Conservation (phyloP, 1,140 invertebrate genomes). For the Mizuhopecten yessoensis region DNA sequence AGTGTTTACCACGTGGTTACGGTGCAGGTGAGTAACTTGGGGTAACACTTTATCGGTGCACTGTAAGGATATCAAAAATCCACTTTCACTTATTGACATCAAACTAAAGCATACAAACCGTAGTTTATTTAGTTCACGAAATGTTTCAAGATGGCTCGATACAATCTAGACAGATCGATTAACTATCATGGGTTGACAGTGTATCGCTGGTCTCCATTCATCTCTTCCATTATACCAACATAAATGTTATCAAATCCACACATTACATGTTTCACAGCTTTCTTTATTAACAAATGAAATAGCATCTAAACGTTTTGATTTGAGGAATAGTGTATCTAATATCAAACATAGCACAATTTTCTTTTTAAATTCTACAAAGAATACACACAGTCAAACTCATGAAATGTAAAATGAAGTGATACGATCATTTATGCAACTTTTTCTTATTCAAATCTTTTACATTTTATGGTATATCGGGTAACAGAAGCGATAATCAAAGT, state of each 20-base stretch:
- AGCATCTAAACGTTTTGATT: background rate
- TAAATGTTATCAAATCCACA: background rate
- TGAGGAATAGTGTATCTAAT: background rate
- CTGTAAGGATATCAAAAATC: background rate
- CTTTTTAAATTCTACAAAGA: background rate
- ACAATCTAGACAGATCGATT: background rate
- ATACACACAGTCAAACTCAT: background rate
- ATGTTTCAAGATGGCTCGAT: background rate
- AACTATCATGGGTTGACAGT: background rate
- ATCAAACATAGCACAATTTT: background rate
- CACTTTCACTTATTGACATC: background rate
- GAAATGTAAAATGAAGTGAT: background rate
- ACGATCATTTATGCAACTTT: background rate
- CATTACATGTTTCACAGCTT: background rate
- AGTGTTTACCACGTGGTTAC: too few species aligned
- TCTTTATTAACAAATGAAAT: background rate
- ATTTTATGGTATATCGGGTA: background rate
- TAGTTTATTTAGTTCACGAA: constrained; percentile 3
- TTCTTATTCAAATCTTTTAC: background rate
- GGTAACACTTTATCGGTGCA: background rate
- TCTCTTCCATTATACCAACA: background rate
- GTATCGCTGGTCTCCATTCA: background rate
- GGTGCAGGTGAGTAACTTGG: too few species aligned
- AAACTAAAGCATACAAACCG: background rate
- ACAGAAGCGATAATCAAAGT: background rate